Base-by-base conservation (phyloP, 1,140 invertebrate species). In the Augochlora pura region DNA sequence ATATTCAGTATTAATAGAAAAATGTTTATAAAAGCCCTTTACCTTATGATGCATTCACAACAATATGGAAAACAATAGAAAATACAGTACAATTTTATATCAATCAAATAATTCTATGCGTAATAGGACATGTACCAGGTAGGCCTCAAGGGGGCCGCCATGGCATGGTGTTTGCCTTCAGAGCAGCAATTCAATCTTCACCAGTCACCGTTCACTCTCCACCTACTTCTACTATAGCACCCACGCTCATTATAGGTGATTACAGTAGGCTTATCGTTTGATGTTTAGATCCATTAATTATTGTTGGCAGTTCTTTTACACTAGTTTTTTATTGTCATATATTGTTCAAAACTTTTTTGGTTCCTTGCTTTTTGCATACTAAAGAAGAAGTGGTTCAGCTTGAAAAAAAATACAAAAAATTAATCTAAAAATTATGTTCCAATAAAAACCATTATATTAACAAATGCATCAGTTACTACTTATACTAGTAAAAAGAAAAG, bases 161-260 rank as follows among this genome's bases (percentile, higher is more conserved):
- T 93, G 95, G 95, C 91, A 95, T 95, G 94, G 94, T 95, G 84
- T 95, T 95, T 94, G 94, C 93, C 92, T 94, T 94, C 88, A 91
- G 94, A 89, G 92, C 93, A 84, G 91, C 93, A 81, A 91, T 93
- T 87, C 93, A 93, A 82, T 88, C 91, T 89, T 91, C 93, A 89
- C 89, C 93, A 91, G 91, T 92, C 90, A 93, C 91, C 89, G 91
- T 91, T 94, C 93, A 94, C 91, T 92, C 93, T 92, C 91, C 94
- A 94, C 93, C 93, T 92, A 94, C 93, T 92, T 92, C 93, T 94
- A 93, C 94, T 90, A 90, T 94, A 94, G 93, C 94, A 91, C 91
- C 92, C 84, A 90, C 92, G 87, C 86, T 93, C 88, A 91, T 93
- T 92, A 92, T 93, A 93, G 92, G 92, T 93, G 92, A 93, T 91